A percentile compares a stretch with the other conserved stretches of the same genome.
phyloP scores from a whole-genome alignment of 1,140 invertebrate genomes.

The Drosophila virilis region DNA sequence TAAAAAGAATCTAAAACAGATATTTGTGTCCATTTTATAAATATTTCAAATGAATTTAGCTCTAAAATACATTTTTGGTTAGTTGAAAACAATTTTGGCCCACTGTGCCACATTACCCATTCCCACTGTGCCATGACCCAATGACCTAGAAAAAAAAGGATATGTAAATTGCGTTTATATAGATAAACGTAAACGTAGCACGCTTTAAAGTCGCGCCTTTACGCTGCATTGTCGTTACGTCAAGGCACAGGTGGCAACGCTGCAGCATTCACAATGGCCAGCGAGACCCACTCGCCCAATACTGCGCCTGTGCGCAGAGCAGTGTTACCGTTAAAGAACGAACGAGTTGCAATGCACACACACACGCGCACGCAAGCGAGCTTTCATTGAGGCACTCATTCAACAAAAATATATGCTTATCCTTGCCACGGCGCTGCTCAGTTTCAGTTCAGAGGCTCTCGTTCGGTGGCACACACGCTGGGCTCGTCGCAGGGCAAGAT shows the following conservation, averaged over 20 bases:
- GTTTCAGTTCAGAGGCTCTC: slow-evolving; percentile 73
- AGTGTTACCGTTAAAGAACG: slow-evolving; percentile 36
- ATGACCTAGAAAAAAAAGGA: slow-evolving; percentile 39
- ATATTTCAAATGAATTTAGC: no score
- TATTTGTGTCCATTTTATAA: no score
- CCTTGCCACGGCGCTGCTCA: slow-evolving; percentile 45
- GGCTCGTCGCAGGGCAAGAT: slow-evolving; percentile 69
- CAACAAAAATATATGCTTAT: slow-evolving; percentile 71
- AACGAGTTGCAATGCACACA: slow-evolving; percentile 38
- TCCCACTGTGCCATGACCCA: slow-evolving; percentile 42
- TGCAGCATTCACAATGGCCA: slow-evolving; percentile 27
- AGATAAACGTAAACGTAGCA: slow-evolving; percentile 29
- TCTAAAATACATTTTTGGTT: neutral
- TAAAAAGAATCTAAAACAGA: no score
- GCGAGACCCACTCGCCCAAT: slow-evolving; percentile 22
- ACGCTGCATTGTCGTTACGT: slow-evolving; percentile 13
- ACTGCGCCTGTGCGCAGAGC: slow-evolving; percentile 40
- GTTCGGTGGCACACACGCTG: slow-evolving; percentile 73
- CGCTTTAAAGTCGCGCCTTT: slow-evolving; percentile 25
- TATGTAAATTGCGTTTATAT: slow-evolving; percentile 14
- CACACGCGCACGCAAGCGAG: slow-evolving; percentile 8
- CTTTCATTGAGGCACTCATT: slow-evolving; percentile 65
- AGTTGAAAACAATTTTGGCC: neutral
- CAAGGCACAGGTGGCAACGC: slow-evolving; percentile 33
- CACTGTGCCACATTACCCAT: neutral